A percentile compares a stretch with the other conserved stretches of the same genome.
phyloP scores from a whole-genome alignment of 2,888 invertebrate genomes.

The Napeogenes inachia region DNA sequence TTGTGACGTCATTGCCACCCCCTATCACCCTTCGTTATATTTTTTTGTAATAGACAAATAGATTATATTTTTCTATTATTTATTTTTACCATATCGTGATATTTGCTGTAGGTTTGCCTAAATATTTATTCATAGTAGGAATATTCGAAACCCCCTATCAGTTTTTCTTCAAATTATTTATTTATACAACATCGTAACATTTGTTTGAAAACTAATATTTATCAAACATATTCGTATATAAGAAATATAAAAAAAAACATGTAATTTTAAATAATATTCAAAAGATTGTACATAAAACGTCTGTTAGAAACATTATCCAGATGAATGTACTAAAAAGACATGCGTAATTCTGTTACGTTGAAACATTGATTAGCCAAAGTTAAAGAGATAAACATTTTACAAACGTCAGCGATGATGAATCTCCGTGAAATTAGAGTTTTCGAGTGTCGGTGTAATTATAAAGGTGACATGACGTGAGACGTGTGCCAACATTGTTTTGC shows the following conservation, averaged over 20 bases:
- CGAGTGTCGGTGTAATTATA: slow-evolving; percentile 64
- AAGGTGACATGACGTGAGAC: slow-evolving; percentile 49
- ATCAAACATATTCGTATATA: too few relatives aligned
- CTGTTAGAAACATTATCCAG: background rate
- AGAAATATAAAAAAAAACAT: too few relatives aligned
- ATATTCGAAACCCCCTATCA: too few relatives aligned
- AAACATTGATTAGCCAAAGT: slow-evolving; percentile 52
- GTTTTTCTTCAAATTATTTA: background rate
- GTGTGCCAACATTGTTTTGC: slow-evolving; percentile 43
- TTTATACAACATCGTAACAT: too few relatives aligned
- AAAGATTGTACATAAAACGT: too few relatives aligned
- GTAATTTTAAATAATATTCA: too few relatives aligned
- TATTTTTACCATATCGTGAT: too few relatives aligned
- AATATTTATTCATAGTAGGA: too few relatives aligned
- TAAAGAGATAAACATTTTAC: slow-evolving; percentile 56
- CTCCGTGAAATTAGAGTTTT: slow-evolving; percentile 54
- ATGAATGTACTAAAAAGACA: slow-evolving; percentile 12
- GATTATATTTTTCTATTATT: background rate
- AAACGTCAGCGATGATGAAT: slow-evolving; percentile 67
- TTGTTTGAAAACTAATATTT: too few relatives aligned
- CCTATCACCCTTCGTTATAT: slow-evolving; percentile 4
- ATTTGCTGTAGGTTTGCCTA: too few relatives aligned
- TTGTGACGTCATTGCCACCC: slow-evolving; percentile 21
- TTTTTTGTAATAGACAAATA: slow-evolving; percentile 7
- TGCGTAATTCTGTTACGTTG: slow-evolving; percentile 55